Percentiles rank a stretch among this genome's conserved stretches.
These are phyloP conservation scores for Conopomorpha cramerella DNA, from an alignment of 1,140 invertebrate species.

Conservation along the genomic window DNA sequence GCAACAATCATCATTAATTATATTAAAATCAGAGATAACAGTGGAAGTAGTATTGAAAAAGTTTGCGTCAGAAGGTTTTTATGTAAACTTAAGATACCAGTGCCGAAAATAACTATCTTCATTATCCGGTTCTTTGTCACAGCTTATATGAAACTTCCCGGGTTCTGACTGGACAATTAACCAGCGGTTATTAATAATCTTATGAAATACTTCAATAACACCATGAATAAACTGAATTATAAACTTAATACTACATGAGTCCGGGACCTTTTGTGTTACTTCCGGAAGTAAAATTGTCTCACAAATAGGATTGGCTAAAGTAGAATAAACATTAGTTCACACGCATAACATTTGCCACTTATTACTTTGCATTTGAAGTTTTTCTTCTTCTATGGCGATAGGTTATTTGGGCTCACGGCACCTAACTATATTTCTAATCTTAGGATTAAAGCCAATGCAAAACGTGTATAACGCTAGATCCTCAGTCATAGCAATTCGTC, in stretches of 20 bases:
- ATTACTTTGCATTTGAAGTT: constrained; percentile 5
- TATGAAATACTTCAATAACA: constrained; percentile 4
- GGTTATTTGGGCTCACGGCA: constrained; percentile 1
- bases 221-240: too few species aligned
- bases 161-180: constrained; percentile 5
- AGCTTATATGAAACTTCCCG: constrained; percentile 1
- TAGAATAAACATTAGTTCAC: constrained; percentile 3
- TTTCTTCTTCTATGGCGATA: too few species aligned
- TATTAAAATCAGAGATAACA: not conserved
- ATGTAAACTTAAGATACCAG: not conserved
- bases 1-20: not conserved
- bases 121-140: constrained; percentile 1
- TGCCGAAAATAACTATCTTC: not conserved
- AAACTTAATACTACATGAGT: constrained; percentile 1
- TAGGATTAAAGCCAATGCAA: too few species aligned
- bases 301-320: constrained; percentile 2
- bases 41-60: not conserved
- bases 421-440: too few species aligned
- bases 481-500: too few species aligned
- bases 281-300: constrained; percentile 4
- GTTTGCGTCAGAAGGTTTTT: not conserved
- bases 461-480: too few species aligned
- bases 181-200: constrained; percentile 4
- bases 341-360: constrained; percentile 5
- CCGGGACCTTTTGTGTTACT: constrained; percentile 1